Evolutionary conservation across 2,888 invertebrate genomes (phyloP).

Genomic region (Campoplex capitator): DNA sequence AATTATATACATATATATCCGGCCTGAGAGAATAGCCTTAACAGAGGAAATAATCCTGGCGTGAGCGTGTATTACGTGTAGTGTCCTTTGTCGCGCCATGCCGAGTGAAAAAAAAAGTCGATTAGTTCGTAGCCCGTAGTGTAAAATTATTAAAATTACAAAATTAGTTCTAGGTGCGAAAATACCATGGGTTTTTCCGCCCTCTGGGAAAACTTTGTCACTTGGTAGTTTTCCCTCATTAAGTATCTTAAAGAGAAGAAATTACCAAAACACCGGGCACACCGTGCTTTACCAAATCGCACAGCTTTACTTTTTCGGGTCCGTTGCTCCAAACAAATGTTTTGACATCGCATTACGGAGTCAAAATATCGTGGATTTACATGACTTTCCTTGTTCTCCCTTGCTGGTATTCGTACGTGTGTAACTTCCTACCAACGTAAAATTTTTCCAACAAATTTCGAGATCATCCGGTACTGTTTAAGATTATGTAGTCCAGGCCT

Average conservation of each 20-base stretch:
- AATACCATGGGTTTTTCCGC: constrained; percentile 57
- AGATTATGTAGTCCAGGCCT: constrained; percentile 49
- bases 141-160: constrained; percentile 24
- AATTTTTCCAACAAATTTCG: constrained; percentile 27
- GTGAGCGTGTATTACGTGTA: constrained; percentile 43
- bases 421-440: background rate
- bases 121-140: background rate
- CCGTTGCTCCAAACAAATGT: constrained; percentile 54
- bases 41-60: constrained; percentile 44
- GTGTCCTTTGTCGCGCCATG: constrained; percentile 33
- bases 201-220: constrained; percentile 42
- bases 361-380: constrained; percentile 57
- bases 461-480: constrained; percentile 68
- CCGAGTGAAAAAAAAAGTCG: constrained; percentile 24
- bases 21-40: constrained; percentile 12
- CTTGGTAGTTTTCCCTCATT: constrained; percentile 11
- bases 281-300: constrained; percentile 7
- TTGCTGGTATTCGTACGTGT: background rate
- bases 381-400: constrained; percentile 44
- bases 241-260: constrained; percentile 12
- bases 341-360: constrained; percentile 66
- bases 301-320: constrained; percentile 10
- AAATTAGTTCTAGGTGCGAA: constrained; percentile 25
- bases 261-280: constrained; percentile 13
- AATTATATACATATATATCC: constrained; percentile 18